Conservation (phyloP, 2,888 invertebrate genomes). For the Eustalomyia histrio region DNA sequence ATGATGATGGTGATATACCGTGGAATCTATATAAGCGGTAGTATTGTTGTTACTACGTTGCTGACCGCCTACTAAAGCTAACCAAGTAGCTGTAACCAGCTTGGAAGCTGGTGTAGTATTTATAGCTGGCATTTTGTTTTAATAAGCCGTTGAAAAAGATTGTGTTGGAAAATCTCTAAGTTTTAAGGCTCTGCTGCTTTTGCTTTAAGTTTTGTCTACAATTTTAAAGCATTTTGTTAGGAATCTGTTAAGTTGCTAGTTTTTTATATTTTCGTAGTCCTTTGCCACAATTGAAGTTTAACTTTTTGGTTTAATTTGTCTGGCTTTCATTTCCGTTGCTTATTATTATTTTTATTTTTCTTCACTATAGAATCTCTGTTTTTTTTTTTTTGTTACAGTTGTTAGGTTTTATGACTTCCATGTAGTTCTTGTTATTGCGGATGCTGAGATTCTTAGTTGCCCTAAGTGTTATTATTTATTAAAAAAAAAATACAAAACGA, state of each 20-base stretch:
- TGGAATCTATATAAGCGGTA: constrained; percentile 35
- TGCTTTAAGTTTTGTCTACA: neutral
- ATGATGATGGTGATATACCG: constrained; percentile 28
- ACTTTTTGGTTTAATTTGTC: constrained; percentile 37
- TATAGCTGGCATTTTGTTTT: constrained; percentile 18
- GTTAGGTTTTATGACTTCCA: no score
- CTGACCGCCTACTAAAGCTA: constrained; percentile 52
- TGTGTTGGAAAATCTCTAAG: neutral
- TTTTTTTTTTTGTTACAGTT: no score
- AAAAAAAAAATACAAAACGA: neutral
- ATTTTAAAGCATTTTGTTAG: neutral
- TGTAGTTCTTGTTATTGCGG: no score
- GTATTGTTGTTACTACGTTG: constrained; percentile 35
- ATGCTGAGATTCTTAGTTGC: constrained; percentile 17
- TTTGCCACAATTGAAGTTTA: constrained; percentile 23
- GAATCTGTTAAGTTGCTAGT: neutral
- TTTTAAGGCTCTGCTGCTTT: neutral
- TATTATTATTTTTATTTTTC: constrained; percentile 15
- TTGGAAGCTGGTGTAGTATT: constrained; percentile 36
- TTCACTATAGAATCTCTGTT: neutral
- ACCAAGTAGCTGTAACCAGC: constrained; percentile 50
- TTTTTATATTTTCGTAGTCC: neutral
- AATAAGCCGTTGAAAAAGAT: neutral
- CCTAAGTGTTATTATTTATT: constrained; percentile 53
- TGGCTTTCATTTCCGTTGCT: constrained; percentile 29